These are phyloP conservation scores for Athrips mouffetella DNA, from an alignment of 2,888 invertebrate genomes.

Conservation along the genomic window DNA sequence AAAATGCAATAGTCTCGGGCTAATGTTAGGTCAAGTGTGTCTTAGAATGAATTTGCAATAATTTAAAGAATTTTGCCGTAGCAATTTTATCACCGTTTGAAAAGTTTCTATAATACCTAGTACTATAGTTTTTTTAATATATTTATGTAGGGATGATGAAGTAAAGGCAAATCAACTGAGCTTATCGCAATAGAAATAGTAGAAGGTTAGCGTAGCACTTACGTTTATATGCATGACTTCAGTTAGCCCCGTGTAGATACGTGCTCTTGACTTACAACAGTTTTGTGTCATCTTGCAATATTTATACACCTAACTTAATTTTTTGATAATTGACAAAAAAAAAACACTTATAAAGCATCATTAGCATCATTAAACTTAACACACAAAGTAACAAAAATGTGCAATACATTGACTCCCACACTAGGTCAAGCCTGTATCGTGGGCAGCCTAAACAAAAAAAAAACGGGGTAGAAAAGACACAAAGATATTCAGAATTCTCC, in stretches of 20 bases:
- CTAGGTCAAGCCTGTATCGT: too few relatives aligned
- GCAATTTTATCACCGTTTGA: not conserved
- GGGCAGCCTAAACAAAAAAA: too few relatives aligned
- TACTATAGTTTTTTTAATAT: not conserved
- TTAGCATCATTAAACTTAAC: too few relatives aligned
- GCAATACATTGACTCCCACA: too few relatives aligned
- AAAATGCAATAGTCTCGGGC: not conserved
- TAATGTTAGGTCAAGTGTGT: not conserved
- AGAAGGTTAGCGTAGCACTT: slow-evolving; percentile 7
- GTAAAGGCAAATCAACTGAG: slow-evolving; percentile 7
- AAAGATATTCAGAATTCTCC: too few relatives aligned
- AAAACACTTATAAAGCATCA: too few relatives aligned
- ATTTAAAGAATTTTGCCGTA: not conserved
- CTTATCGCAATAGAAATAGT: slow-evolving; percentile 8
- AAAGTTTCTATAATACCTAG: slow-evolving; percentile 9
- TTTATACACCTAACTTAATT: too few relatives aligned
- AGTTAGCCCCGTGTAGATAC: not conserved
- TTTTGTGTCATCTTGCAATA: too few relatives aligned
- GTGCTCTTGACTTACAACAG: too few relatives aligned
- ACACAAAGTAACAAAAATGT: too few relatives aligned
- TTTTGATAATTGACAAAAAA: too few relatives aligned
- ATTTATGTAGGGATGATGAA: not conserved
- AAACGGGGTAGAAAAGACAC: too few relatives aligned
- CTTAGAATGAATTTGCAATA: not conserved
- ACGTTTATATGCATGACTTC: slow-evolving; percentile 18